A percentile compares a stretch with the other conserved stretches of the same genome.
These are phyloP conservation scores for Bergia sp. DNA, from an alignment of 92 coral and sea anemone species.

Conservation along the genomic window DNA sequence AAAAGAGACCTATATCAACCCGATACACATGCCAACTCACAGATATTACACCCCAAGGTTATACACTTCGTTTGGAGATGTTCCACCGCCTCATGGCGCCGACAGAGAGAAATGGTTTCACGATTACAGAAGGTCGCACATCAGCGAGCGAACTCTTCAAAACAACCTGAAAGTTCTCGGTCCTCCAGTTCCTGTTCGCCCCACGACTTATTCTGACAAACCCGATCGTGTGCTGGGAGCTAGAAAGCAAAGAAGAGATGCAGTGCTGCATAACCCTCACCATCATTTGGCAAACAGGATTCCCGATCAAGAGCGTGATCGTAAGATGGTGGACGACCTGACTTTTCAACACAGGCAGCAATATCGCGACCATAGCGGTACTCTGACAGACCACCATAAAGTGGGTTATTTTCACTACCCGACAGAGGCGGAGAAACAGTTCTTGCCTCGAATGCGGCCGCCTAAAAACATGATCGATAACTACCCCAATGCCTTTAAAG, in stretches of 20 bases:
- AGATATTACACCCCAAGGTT: slow-evolving; percentile 79
- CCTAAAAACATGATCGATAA: slow-evolving; percentile 59
- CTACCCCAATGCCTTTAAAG: slow-evolving; percentile 80
- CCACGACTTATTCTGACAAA: slow-evolving; percentile 88
- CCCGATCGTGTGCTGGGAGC: slow-evolving; percentile 92
- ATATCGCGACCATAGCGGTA: slow-evolving; percentile 83
- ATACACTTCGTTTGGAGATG: slow-evolving; percentile 66
- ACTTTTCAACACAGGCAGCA: slow-evolving; percentile 86
- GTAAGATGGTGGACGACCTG: slow-evolving; percentile 69
- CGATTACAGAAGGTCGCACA: slow-evolving; percentile 88
- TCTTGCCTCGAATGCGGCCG: slow-evolving; percentile 61
- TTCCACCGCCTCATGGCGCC: slow-evolving; percentile 64
- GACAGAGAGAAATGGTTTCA: slow-evolving; percentile 94
- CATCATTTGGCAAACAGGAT: slow-evolving; percentile 81
- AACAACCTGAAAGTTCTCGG: slow-evolving; percentile 76
- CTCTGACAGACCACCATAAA: slow-evolving; percentile 67
- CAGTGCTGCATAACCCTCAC: slow-evolving; percentile 74
- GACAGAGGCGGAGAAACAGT: slow-evolving; percentile 90
- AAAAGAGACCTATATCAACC: slow-evolving; percentile 81
- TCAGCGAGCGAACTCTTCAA: slow-evolving; percentile 71
- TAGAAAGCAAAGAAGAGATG: slow-evolving; percentile 77
- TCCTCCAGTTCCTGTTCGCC: slow-evolving; percentile 86
- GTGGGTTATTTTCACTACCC: slow-evolving; percentile 91
- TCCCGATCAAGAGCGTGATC: slow-evolving; percentile 96
- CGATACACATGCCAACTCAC: slow-evolving; percentile 77